Conservation (phyloP, 2,888 invertebrate species). For the Priocnemis perturbator region DNA sequence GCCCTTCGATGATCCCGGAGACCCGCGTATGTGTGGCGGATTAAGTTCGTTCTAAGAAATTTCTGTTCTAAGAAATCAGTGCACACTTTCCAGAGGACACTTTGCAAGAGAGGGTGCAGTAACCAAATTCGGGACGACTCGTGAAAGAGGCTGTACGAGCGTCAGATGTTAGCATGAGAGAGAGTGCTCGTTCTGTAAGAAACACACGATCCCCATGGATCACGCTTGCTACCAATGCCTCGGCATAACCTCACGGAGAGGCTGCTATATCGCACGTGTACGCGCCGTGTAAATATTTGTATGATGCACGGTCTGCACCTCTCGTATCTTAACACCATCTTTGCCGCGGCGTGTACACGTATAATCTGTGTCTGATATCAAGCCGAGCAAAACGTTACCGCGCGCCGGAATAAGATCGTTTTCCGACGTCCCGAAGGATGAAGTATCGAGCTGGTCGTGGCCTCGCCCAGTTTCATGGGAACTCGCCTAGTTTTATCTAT, state of each 20-base stretch:
- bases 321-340: slow-evolving; percentile 51
- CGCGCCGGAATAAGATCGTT: slow-evolving; percentile 44
- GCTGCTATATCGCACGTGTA: slow-evolving; percentile 44
- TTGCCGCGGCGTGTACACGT: slow-evolving; percentile 40
- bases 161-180: no score
- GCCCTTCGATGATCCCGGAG: no score
- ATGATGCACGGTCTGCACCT: slow-evolving; percentile 49
- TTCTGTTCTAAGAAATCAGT: no score
- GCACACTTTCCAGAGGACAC: no score
- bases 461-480: slow-evolving; percentile 35
- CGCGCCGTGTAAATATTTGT: slow-evolving; percentile 57
- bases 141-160: no score
- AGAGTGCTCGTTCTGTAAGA: no score
- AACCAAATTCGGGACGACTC: no score
- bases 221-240: slow-evolving; percentile 41
- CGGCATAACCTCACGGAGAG: slow-evolving; percentile 32
- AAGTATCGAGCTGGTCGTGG: slow-evolving; percentile 29
- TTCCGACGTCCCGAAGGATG: slow-evolving; percentile 38
- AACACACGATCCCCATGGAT: no score
- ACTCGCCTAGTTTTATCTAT: slow-evolving; percentile 9
- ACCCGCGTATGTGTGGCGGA: no score
- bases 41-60: no score
- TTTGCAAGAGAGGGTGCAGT: no score
- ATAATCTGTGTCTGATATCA: slow-evolving; percentile 50
- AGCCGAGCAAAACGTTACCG: slow-evolving; percentile 38